A percentile compares a stretch with the other conserved stretches of the same genome.
Conservation (phyloP, 37 sponge, comb jelly and placozoan species). For the Geodia barretti region DNA sequence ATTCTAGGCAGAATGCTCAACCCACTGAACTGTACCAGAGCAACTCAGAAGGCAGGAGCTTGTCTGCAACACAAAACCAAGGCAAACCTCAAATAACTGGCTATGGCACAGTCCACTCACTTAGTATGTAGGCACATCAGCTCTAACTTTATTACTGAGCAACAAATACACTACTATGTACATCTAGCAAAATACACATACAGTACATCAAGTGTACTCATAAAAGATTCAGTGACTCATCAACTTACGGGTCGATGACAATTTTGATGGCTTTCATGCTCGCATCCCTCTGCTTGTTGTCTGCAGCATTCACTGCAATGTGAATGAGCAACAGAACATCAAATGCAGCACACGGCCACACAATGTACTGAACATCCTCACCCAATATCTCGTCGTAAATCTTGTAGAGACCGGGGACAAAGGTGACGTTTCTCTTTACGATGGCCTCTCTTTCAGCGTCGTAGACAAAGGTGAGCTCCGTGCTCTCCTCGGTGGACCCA, state of each 20-base stretch:
- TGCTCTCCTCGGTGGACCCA: constrained; percentile 88
- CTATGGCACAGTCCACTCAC: too few species aligned
- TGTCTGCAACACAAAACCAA: too few species aligned
- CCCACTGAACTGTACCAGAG: too few species aligned
- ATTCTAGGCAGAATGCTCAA: too few species aligned
- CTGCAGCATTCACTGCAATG: constrained; percentile 95
- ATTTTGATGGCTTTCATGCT: constrained; percentile 88
- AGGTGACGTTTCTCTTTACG: constrained; percentile 73
- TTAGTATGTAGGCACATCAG: too few species aligned
- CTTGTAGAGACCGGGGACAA: constrained; percentile 98
- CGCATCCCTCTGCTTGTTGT: constrained; percentile 94
- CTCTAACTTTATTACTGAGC: too few species aligned
- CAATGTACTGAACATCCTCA: constrained; percentile 7
- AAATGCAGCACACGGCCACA: background rate
- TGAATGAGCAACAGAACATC: background rate
- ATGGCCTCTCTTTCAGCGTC: constrained; percentile 83
- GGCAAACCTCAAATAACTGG: too few species aligned
- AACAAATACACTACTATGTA: too few species aligned
- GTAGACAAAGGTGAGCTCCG: constrained; percentile 89
- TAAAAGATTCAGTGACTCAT: too few species aligned
- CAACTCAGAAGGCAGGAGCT: too few species aligned
- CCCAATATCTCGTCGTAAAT: constrained; percentile 98
- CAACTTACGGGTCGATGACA: constrained; percentile 86
- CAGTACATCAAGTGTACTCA: too few species aligned
- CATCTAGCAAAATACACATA: too few species aligned